A percentile compares a stretch with the other conserved stretches of the same genome.
Evolutionary conservation across 2,113 vertebrate species (phyloP).

Genomic region (Heterochromis multidens): DNA sequence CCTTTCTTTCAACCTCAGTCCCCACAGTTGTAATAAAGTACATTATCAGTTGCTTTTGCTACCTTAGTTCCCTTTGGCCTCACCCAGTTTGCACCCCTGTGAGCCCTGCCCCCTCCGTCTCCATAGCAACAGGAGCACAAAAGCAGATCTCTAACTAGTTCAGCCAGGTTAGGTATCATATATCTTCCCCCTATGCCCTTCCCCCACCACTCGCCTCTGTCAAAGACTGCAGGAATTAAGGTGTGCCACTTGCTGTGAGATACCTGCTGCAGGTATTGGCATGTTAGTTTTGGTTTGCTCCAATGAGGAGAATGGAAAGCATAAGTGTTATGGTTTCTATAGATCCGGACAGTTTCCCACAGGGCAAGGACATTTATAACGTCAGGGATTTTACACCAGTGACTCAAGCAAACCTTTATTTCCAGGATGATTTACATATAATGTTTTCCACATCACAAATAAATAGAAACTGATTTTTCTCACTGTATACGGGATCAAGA

Average conservation of each 20-base stretch:
- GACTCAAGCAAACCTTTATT: background rate
- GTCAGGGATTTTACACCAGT: background rate
- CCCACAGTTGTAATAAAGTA: background rate
- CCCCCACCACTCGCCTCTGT: background rate
- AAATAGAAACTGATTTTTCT: slow-evolving; percentile 29
- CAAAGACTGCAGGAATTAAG: slow-evolving; percentile 43
- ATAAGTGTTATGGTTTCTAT: too few relatives aligned
- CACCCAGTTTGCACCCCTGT: background rate
- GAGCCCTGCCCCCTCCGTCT: background rate
- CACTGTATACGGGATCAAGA: background rate
- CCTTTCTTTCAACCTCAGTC: background rate
- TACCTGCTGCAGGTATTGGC: slow-evolving; percentile 41
- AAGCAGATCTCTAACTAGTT: slow-evolving; percentile 52
- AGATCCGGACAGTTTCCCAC: background rate
- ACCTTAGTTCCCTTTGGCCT: background rate
- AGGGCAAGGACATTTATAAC: background rate
- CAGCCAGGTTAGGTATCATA: slow-evolving; percentile 60
- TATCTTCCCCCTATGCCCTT: background rate
- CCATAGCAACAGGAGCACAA: slow-evolving; percentile 39
- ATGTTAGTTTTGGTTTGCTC: background rate
- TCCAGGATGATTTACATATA: slow-evolving; percentile 8
- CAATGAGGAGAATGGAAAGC: slow-evolving; percentile 10
- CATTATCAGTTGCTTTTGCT: background rate
- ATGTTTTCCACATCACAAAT: slow-evolving; percentile 29
- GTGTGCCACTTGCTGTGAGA: slow-evolving; percentile 7